A percentile compares a stretch with the other conserved stretches of the same genome.
These are phyloP conservation scores for Salmo trutta DNA, from an alignment of 2,797 vertebrate species.

Conservation along the genomic window DNA sequence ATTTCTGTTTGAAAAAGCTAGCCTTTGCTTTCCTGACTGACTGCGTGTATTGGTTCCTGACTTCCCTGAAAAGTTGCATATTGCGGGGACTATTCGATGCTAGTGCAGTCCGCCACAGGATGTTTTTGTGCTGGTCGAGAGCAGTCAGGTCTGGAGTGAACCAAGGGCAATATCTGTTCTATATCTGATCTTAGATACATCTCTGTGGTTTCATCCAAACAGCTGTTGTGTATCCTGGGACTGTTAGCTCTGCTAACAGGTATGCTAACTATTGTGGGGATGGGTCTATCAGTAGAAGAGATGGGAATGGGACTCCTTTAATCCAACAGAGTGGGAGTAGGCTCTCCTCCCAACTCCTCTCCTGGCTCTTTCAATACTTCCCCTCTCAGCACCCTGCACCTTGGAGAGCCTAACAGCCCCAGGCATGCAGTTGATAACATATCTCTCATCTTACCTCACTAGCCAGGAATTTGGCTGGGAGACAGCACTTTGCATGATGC, in stretches of 20 bases:
- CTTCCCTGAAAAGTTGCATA: too few species aligned
- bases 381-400: background rate
- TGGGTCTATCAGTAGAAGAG: background rate
- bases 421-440: background rate
- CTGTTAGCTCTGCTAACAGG: background rate
- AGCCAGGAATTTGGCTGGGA: constrained; percentile 13
- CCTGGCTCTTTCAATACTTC: constrained; percentile 26
- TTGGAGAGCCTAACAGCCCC: background rate
- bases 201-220: background rate
- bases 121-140: too few species aligned
- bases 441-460: constrained; percentile 3
- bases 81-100: too few species aligned
- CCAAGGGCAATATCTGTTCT: too few species aligned
- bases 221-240: background rate
- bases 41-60: too few species aligned
- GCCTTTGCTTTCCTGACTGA: too few species aligned
- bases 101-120: too few species aligned
- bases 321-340: background rate
- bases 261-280: background rate
- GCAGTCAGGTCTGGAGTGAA: too few species aligned
- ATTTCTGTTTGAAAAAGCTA: too few species aligned
- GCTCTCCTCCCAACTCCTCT: constrained; percentile 4
- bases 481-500: constrained; percentile 34
- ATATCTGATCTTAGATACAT: too few species aligned
- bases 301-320: constrained; percentile 8